phyloP scores from a whole-genome alignment of 2,888 invertebrate species.

The Erynnis tages region DNA sequence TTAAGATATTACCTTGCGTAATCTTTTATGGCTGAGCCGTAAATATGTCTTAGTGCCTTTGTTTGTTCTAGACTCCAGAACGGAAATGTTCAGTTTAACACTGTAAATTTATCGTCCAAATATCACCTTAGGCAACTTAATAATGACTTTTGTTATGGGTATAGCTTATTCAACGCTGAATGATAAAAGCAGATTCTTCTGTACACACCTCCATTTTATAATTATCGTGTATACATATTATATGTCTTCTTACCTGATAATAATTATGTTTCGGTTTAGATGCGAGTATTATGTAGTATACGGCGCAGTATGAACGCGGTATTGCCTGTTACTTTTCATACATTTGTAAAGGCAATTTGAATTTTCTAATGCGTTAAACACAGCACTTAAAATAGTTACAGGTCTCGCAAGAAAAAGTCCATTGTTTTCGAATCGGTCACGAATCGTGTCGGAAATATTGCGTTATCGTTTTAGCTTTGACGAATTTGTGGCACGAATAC shows the following conservation, averaged over 20 bases:
- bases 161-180: too few relatives aligned
- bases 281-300: too few relatives aligned
- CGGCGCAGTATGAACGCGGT: too few relatives aligned
- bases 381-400: neutral
- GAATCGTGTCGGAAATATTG: slow-evolving; percentile 7
- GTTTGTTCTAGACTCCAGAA: slow-evolving; percentile 12
- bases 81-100: slow-evolving; percentile 21
- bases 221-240: too few relatives aligned
- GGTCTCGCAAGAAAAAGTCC: slow-evolving; percentile 6
- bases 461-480: neutral
- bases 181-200: too few relatives aligned
- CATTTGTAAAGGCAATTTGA: neutral
- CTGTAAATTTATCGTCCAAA: slow-evolving; percentile 21
- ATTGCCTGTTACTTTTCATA: neutral
- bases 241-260: too few relatives aligned
- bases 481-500: neutral
- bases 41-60: slow-evolving; percentile 21
- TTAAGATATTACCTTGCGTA: slow-evolving; percentile 26
- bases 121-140: slow-evolving; percentile 10
- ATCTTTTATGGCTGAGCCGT: slow-evolving; percentile 21
- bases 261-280: too few relatives aligned
- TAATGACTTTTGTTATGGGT: neutral
- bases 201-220: too few relatives aligned
- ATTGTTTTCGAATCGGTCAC: slow-evolving; percentile 17
- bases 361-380: neutral